phyloP scores from a whole-genome alignment of 2,888 invertebrate species.

The Heliconius hortense region DNA sequence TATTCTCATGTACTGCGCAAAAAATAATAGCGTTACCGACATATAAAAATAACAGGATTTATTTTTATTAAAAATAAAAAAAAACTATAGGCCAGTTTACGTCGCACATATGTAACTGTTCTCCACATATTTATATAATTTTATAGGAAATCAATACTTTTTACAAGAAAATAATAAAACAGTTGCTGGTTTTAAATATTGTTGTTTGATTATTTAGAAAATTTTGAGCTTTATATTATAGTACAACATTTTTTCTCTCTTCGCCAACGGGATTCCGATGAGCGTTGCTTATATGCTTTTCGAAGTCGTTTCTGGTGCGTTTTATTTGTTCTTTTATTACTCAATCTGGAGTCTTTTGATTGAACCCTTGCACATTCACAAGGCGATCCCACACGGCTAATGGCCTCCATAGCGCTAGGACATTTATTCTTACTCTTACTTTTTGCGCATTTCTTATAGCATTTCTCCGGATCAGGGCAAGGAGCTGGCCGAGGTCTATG shows the following conservation, averaged over 20 bases:
- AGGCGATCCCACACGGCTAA: constrained; percentile 54
- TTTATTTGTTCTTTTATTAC: constrained; percentile 49
- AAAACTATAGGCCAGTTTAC: too few species aligned
- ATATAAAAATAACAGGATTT: too few species aligned
- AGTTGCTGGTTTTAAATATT: background rate
- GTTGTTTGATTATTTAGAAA: background rate
- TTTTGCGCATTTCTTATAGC: constrained; percentile 62
- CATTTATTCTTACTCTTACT: constrained; percentile 61
- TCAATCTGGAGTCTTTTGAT: constrained; percentile 54
- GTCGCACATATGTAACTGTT: too few species aligned
- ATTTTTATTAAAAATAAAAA: too few species aligned
- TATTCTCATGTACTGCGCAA: too few species aligned
- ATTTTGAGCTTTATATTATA: constrained; percentile 50
- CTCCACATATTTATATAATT: too few species aligned
- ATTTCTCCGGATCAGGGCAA: constrained; percentile 66
- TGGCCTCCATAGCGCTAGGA: constrained; percentile 63
- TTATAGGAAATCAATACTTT: too few species aligned
- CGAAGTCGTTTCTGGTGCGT: constrained; percentile 57
- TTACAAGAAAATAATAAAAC: background rate
- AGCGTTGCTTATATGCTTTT: constrained; percentile 56
- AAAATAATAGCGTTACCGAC: too few species aligned
- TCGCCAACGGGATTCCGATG: constrained; percentile 59
- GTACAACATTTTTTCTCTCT: constrained; percentile 56
- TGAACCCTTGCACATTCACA: constrained; percentile 62
- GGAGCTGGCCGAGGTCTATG: constrained; percentile 67